A percentile compares a stretch with the other conserved stretches of the same genome.
These are phyloP conservation scores for Percopsis omiscomaycus DNA, from an alignment of 2,797 vertebrate species.

Conservation along the genomic window DNA sequence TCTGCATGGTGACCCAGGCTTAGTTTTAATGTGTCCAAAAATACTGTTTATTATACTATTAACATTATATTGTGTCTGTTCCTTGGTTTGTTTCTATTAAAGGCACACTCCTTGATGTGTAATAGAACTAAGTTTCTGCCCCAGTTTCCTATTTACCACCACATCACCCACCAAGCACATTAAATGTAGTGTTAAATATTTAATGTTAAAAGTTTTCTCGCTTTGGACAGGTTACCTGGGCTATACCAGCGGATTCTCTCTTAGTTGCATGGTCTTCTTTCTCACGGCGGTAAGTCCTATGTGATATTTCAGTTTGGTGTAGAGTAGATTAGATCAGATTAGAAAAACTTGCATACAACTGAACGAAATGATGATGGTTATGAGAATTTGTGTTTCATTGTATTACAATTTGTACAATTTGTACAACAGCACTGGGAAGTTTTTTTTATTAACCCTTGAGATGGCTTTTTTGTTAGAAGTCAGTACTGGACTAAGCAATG, in stretches of 20 bases:
- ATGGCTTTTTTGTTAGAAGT: no score
- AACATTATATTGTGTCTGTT: neutral
- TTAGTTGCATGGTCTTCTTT: conserved; percentile 99
- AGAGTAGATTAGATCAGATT: neutral
- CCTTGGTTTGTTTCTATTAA: no score
- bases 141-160: neutral
- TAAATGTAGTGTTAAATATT: no score
- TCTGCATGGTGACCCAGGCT: neutral
- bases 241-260: conserved; percentile 96
- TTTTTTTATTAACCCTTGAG: no score
- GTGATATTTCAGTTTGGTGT: conserved; percentile 1
- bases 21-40: neutral
- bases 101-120: no score
- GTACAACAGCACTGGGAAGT: no score
- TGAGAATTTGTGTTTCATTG: no score
- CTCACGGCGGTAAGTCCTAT: conserved; percentile 86
- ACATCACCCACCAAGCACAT: neutral
- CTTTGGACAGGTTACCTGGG: conserved; percentile 90
- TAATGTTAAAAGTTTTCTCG: conserved; percentile 7
- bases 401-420: no score
- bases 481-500: no score
- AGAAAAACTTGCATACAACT: neutral
- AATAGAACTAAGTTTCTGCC: no score
- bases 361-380: no score
- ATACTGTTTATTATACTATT: neutral